These are phyloP conservation scores for Micrastur ruficollis DNA, from an alignment of 2,797 vertebrate species.

Conservation along the genomic window DNA sequence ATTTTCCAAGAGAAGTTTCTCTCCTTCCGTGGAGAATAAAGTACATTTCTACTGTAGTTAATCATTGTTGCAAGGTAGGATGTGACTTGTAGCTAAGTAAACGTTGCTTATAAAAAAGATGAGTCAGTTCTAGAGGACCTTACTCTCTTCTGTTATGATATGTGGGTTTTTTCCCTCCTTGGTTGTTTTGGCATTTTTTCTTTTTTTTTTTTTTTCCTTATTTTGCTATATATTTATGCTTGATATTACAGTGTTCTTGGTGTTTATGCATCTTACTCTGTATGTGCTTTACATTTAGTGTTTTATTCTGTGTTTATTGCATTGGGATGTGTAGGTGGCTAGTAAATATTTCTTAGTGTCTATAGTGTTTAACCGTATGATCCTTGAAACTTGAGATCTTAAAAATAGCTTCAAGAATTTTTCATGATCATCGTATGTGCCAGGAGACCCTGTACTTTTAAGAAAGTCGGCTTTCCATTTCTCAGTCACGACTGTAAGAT, in stretches of 20 bases:
- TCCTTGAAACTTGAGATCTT: neutral
- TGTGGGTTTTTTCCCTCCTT: fast-evolving
- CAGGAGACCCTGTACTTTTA: neutral
- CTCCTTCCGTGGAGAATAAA: neutral
- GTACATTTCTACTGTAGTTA: neutral
- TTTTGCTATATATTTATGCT: neutral
- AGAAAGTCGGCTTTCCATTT: neutral
- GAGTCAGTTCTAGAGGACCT: neutral
- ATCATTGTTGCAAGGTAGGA: neutral
- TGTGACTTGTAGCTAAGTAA: neutral
- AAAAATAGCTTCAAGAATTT: neutral
- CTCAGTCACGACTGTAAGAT: neutral
- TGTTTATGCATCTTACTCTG: neutral
- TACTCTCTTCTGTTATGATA: neutral
- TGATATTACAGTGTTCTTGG: neutral
- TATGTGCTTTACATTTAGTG: neutral
- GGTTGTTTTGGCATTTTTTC: neutral
- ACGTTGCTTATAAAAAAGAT: neutral
- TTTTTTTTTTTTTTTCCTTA: too few relatives aligned
- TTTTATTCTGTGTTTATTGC: neutral
- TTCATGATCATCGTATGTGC: neutral
- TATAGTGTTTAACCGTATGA: neutral
- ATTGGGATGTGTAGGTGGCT: neutral
- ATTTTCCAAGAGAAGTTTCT: neutral
- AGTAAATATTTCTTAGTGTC: neutral